Conservation (phyloP, 2,888 invertebrate genomes). For the Sminthurides aquaticus region DNA sequence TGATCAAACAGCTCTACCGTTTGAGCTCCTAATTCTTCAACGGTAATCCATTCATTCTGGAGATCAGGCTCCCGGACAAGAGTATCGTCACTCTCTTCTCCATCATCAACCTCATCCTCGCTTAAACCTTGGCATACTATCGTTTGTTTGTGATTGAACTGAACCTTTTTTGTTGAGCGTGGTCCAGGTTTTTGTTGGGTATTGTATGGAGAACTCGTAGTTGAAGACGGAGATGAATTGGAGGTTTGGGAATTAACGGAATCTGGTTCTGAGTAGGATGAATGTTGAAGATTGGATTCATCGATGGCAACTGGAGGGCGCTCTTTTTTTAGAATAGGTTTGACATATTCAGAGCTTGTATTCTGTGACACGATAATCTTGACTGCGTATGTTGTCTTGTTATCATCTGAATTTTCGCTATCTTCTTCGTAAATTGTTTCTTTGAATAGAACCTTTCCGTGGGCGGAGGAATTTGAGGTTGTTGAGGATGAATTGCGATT, state of each 20-base stretch:
- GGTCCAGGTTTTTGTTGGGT: background rate
- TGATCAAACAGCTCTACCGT: background rate
- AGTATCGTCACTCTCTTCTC: constrained; percentile 20
- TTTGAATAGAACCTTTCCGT: constrained; percentile 29
- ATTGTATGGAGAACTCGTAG: background rate
- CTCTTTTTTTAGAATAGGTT: constrained; percentile 39
- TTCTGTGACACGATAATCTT: constrained; percentile 37
- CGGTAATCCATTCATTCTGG: constrained; percentile 16
- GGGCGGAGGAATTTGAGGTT: background rate
- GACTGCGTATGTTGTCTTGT: constrained; percentile 30
- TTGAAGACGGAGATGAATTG: background rate
- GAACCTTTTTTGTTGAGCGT: constrained; percentile 38
- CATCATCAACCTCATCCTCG: constrained; percentile 25
- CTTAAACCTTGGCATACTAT: constrained; percentile 30
- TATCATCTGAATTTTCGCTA: constrained; percentile 21
- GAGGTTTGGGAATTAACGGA: background rate
- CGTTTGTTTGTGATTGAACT: constrained; percentile 32
- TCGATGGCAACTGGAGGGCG: background rate
- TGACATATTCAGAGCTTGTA: constrained; percentile 30
- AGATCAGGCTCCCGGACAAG: constrained; percentile 7
- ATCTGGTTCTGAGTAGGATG: background rate
- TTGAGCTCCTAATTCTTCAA: constrained; percentile 7
- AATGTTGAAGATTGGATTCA: background rate
- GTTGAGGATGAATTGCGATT: constrained; percentile 7
- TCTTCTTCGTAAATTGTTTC: constrained; percentile 43